These are phyloP conservation scores for Chloebia gouldiae DNA, from an alignment of 2,113 vertebrate genomes.

Conservation along the genomic window DNA sequence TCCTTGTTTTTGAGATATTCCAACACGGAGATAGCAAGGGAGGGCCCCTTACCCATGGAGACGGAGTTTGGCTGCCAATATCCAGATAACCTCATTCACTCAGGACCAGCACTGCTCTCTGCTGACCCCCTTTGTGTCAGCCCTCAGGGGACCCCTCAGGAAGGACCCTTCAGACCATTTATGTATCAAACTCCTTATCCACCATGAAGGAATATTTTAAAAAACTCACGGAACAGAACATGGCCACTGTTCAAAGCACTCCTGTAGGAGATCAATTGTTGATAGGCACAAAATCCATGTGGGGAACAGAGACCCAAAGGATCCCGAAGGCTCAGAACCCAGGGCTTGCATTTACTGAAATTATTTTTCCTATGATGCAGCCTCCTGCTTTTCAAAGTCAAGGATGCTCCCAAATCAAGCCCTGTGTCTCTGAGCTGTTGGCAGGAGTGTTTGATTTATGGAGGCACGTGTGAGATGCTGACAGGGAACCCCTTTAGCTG, in stretches of 20 bases:
- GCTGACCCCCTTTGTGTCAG: not conserved
- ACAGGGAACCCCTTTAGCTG: not conserved
- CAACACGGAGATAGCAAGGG: rapidly evolving
- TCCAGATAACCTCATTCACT: not conserved
- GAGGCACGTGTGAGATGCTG: not conserved
- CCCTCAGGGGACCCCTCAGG: not conserved
- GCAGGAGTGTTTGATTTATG: not conserved
- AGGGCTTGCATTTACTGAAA: not conserved
- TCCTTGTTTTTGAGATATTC: not conserved
- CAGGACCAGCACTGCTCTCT: not conserved
- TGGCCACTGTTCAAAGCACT: not conserved
- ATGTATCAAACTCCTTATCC: not conserved
- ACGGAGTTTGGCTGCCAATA: rapidly evolving
- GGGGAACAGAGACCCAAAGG: not conserved
- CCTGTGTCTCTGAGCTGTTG: not conserved
- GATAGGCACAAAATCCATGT: not conserved
- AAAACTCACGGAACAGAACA: not conserved
- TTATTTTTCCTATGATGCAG: not conserved
- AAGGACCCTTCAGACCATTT: not conserved
- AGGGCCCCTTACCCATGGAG: not conserved
- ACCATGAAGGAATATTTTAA: not conserved
- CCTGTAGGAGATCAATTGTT: not conserved
- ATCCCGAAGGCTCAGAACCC: not conserved
- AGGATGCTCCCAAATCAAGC: not conserved
- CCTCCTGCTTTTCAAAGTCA: not conserved